Percentiles rank a stretch among this genome's conserved stretches.
Conservation (phyloP, 1,140 invertebrate species). For the Drosophila orosa region DNA sequence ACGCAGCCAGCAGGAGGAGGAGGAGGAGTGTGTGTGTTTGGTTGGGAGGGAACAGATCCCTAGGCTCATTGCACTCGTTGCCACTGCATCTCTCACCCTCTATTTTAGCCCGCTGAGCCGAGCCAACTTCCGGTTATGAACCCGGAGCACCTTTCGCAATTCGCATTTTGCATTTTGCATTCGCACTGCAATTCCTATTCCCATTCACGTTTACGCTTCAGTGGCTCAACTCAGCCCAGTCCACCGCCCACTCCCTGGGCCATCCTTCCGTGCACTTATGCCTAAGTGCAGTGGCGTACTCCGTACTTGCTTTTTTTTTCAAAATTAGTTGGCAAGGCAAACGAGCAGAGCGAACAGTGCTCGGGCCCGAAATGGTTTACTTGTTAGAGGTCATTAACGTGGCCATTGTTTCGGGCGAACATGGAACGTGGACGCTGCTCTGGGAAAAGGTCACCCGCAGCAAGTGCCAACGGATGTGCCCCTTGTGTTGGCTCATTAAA, state of each 20-base stretch:
- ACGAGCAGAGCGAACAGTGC: slow-evolving; percentile 12
- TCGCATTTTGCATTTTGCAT: slow-evolving; percentile 52
- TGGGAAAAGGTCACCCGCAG: slow-evolving; percentile 71
- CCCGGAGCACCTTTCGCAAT: slow-evolving; percentile 60
- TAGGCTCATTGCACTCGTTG: slow-evolving; percentile 62
- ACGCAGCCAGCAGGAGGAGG: slow-evolving; percentile 10
- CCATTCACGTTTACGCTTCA: slow-evolving; percentile 78
- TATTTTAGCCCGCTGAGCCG: slow-evolving; percentile 17
- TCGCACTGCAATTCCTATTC: slow-evolving; percentile 53
- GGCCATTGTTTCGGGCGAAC: slow-evolving; percentile 60
- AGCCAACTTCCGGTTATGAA: slow-evolving; percentile 77
- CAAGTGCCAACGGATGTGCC: slow-evolving; percentile 61
- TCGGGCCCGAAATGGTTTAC: slow-evolving; percentile 62
- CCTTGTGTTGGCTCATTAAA: slow-evolving; percentile 69
- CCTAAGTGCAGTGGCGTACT: slow-evolving; percentile 50
- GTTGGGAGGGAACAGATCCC: slow-evolving; percentile 24
- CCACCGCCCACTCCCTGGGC: slow-evolving; percentile 2
- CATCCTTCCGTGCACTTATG: slow-evolving; percentile 32
- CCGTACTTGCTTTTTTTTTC: slow-evolving; percentile 17
- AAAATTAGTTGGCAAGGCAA: slow-evolving; percentile 68
- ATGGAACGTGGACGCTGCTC: slow-evolving; percentile 33
- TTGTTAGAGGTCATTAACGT: slow-evolving; percentile 82
- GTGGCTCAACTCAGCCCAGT: slow-evolving; percentile 32
- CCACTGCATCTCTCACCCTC: background rate
- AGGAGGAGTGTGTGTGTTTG: slow-evolving; percentile 8